Evolutionary conservation across 2,113 vertebrate genomes (phyloP).

Genomic region (Irena cyanogastra): DNA sequence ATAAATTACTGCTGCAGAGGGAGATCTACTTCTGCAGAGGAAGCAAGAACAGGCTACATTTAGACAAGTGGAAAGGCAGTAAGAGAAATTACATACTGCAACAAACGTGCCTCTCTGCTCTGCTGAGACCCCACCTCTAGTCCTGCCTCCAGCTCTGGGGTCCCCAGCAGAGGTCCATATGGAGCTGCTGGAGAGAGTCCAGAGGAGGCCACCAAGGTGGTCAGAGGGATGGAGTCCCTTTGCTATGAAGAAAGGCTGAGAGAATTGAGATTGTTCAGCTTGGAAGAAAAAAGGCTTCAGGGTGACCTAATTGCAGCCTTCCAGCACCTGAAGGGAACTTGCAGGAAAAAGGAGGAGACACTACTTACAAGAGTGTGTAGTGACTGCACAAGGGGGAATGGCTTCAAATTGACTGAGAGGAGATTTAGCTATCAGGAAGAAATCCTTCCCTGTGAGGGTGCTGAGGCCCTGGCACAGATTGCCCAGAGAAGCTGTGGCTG

Average conservation of each 20-base stretch:
- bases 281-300: not conserved
- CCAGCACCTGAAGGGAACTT: not conserved
- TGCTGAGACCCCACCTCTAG: not conserved
- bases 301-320: accelerated
- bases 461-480: accelerated
- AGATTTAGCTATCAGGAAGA: not conserved
- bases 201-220: not conserved
- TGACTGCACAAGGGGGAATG: not conserved
- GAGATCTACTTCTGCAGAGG: not conserved
- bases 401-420: accelerated
- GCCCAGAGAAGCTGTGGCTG: not conserved
- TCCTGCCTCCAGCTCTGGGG: not conserved
- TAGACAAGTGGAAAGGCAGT: not conserved
- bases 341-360: not conserved
- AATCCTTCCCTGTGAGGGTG: not conserved
- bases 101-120: not conserved
- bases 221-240: not conserved
- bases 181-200: not conserved
- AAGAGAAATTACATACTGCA: not conserved
- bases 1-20: not conserved
- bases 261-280: not conserved
- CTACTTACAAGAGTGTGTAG: not conserved
- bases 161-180: not conserved
- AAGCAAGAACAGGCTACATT: not conserved
- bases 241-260: not conserved